These are phyloP conservation scores for Eupithecia dodoneata DNA, from an alignment of 2,888 invertebrate species.

Conservation along the genomic window DNA sequence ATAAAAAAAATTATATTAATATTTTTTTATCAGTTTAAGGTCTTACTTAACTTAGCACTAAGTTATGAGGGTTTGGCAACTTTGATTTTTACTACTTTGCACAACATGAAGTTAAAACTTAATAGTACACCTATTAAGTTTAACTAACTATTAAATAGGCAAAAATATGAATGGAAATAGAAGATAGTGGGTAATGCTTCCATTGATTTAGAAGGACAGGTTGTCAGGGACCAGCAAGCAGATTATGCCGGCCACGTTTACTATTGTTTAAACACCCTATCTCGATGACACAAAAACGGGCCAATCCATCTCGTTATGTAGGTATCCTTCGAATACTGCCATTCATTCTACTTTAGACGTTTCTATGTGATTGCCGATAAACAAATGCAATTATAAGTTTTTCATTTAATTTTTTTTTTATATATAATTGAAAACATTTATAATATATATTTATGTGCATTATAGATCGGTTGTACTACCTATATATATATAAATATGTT, in stretches of 20 bases:
- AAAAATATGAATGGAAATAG: slow-evolving; percentile 25
- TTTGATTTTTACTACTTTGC: neutral
- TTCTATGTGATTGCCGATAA: neutral
- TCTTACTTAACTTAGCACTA: neutral
- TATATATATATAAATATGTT: slow-evolving; percentile 30
- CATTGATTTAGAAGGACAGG: slow-evolving; percentile 62
- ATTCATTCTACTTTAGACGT: slow-evolving; percentile 45
- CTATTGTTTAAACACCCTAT: slow-evolving; percentile 73
- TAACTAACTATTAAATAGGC: neutral
- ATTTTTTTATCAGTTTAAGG: neutral
- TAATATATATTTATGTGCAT: no score
- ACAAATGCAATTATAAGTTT: neutral
- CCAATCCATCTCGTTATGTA: slow-evolving; percentile 58
- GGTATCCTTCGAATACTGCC: slow-evolving; percentile 39
- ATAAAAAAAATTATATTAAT: neutral
- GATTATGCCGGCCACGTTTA: slow-evolving; percentile 65
- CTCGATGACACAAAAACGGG: slow-evolving; percentile 58
- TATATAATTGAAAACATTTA: no score
- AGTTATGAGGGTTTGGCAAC: neutral
- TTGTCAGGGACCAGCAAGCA: slow-evolving; percentile 45
- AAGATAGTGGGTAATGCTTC: slow-evolving; percentile 24
- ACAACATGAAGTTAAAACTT: neutral
- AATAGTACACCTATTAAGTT: neutral
- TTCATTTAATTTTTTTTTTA: neutral
- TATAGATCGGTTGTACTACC: neutral